These are phyloP conservation scores for Paelopatides confundens DNA, from an alignment of 53 echinoderm and acorn worm genomes.

Conservation along the genomic window DNA sequence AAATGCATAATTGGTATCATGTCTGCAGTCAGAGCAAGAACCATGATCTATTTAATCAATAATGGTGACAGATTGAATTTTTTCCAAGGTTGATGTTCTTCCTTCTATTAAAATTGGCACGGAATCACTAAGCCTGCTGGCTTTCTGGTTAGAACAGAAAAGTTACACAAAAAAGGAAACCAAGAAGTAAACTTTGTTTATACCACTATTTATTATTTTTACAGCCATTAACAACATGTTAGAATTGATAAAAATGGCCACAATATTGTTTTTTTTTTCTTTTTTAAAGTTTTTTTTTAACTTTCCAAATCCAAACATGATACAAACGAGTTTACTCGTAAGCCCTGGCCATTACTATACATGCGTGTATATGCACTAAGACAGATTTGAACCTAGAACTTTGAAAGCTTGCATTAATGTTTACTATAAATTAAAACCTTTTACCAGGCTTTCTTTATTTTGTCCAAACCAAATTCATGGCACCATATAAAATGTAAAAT, in stretches of 20 bases:
- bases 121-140: too few species aligned
- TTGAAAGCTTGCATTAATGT: not conserved
- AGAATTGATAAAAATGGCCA: constrained; percentile 33
- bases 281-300: not conserved
- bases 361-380: constrained; percentile 15
- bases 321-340: not conserved
- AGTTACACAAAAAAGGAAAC: too few species aligned
- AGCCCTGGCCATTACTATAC: constrained; percentile 3
- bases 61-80: too few species aligned
- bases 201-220: constrained; percentile 42
- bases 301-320: constrained; percentile 21
- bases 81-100: too few species aligned
- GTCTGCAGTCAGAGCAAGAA: too few species aligned
- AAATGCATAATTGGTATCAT: too few species aligned
- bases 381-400: not conserved
- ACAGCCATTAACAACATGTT: constrained; percentile 32
- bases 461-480: too few species aligned
- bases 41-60: too few species aligned
- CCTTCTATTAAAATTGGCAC: too few species aligned
- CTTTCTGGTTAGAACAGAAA: too few species aligned
- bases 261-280: not conserved
- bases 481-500: too few species aligned
- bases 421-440: not conserved
- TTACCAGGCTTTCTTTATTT: not conserved
- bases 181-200: not conserved